These are phyloP conservation scores for Eulemur mongoz DNA, from an alignment of 2,797 vertebrate genomes.

Conservation along the genomic window DNA sequence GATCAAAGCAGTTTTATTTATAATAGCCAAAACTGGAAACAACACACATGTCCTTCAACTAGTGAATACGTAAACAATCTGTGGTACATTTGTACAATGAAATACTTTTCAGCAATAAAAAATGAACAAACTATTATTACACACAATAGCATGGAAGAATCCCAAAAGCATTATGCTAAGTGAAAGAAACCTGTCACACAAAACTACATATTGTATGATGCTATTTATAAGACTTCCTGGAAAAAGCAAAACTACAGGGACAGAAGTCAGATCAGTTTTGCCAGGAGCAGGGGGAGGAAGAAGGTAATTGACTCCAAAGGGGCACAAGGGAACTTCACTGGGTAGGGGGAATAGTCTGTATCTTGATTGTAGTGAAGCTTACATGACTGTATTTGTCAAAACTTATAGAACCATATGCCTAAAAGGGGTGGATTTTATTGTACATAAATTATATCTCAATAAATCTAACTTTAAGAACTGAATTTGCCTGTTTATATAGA, in stretches of 20 bases:
- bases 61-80: background rate
- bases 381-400: background rate
- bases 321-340: background rate
- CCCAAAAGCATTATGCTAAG: background rate
- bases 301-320: background rate
- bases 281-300: background rate
- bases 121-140: background rate
- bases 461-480: background rate
- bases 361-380: background rate
- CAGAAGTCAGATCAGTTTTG: background rate
- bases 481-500: background rate
- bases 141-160: background rate
- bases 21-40: background rate
- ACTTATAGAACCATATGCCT: background rate
- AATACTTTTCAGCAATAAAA: background rate
- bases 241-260: background rate
- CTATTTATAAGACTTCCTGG: background rate
- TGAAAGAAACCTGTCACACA: background rate
- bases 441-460: background rate
- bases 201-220: background rate
- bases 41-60: background rate
- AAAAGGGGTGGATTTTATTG: background rate
- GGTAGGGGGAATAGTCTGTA: background rate
- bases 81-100: background rate
- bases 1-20: background rate